Evolutionary conservation across 2,797 vertebrate genomes (phyloP), one percentile per base, ranked within the genome.

Genomic region (Macroramphosus scolopax): DNA sequence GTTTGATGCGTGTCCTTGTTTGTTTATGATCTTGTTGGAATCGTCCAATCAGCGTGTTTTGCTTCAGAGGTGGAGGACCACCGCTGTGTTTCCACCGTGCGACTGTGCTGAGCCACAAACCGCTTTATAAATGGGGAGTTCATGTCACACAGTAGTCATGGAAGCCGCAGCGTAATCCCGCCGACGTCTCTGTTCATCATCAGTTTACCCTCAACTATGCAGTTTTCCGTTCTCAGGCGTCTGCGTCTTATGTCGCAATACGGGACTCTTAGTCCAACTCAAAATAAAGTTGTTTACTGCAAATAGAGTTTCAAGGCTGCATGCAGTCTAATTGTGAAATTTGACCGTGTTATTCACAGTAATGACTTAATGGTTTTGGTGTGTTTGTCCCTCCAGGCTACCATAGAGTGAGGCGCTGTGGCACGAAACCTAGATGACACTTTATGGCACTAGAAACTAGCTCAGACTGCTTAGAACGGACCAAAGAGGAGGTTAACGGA

Each of bases 161-260:
- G 29, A 68, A 67, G 47, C 81, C 63, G 26, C 69, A 68, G 28
- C 61, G 29, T 41, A 57, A 77, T 50, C 50, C 65, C 16, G 6
- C 47, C 45, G 37, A 64, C 44, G 44, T 51, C 48, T 77, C 36
- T 67, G 58, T 47, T 36, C 51, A 68, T 77, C 59, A 54, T 54
- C 13, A 30, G 38, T 77, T 83, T 79, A 68, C 50, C 55, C 59
- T 79, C 58, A 61, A 39, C 65, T 63, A 35, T 66, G 37, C 34
- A 50, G 40, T 75, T 84, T 82, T 84, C 74, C 72, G 67, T 78
- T 40, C 46, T 48, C 15, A 42, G 38, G 38, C n/a, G 44, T 66
- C 42, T 53, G 59, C 47, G 40, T 32, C 61, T 70, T 52, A 40
- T 16, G 6, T 48, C 26, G 44, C n/a, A 45, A 14, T 47, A 7